Conservation (phyloP, 2,797 vertebrate species). For the Periophthalmus magnuspinnatus region DNA sequence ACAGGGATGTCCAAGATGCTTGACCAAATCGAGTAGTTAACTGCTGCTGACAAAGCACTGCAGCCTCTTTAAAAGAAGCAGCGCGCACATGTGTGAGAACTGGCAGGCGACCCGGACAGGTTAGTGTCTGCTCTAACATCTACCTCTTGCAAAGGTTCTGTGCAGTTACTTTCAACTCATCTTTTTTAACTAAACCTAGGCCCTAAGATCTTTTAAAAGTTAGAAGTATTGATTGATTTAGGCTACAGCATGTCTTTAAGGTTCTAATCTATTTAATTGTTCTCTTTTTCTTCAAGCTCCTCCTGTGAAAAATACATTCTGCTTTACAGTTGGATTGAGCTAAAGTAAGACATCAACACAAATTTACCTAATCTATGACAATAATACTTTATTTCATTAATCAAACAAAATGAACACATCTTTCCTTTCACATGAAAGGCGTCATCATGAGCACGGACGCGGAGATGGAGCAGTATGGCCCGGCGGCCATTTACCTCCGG, state of each 20-base stretch:
- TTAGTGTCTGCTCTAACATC: slow-evolving; percentile 38
- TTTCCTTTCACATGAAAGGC: slow-evolving; percentile 20
- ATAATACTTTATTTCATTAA: neutral
- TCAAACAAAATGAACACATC: neutral
- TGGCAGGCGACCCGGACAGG: slow-evolving; percentile 57
- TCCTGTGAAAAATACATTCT: slow-evolving; percentile 25
- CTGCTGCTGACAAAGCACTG: slow-evolving; percentile 54
- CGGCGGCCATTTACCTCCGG: slow-evolving; percentile 81
- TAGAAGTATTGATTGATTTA: too few species aligned
- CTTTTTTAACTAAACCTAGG: too few species aligned
- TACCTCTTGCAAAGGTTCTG: neutral
- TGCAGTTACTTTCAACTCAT: neutral
- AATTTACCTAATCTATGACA: neutral
- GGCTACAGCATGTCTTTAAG: neutral
- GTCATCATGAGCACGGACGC: slow-evolving; percentile 83
- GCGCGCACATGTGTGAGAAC: slow-evolving; percentile 46
- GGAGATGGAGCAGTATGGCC: slow-evolving; percentile 83
- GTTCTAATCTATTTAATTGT: slow-evolving; percentile 4
- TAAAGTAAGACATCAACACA: slow-evolving; percentile 29
- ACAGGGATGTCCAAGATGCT: slow-evolving; percentile 53
- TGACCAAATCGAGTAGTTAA: slow-evolving; percentile 65
- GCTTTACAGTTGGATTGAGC: slow-evolving; percentile 23
- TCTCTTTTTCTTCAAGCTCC: slow-evolving; percentile 37
- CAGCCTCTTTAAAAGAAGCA: slow-evolving; percentile 59
- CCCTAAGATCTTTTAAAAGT: too few species aligned